Evolutionary conservation across 2,888 invertebrate genomes (phyloP), one percentile per base, ranked within the genome.

Genomic region (Macaria liturata): DNA sequence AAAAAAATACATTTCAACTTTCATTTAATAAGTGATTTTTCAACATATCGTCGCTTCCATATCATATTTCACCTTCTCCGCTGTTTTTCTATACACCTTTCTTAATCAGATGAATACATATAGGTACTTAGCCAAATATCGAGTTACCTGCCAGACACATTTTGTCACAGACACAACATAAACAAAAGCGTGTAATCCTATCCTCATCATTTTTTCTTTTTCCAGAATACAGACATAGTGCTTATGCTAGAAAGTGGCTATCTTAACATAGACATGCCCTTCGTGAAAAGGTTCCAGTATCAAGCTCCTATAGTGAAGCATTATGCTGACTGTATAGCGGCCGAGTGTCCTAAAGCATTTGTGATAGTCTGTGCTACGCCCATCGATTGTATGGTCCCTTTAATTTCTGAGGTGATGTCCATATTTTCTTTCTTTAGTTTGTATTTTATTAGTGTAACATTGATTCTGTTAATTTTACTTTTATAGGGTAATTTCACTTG

Each of bases 281-380:
- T 80, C 6, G 85, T 88, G 50, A 76, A 81, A 65, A 73, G 89
- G 52, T 91, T 91, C 64, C 62, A 61, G 40, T 78, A 71, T 64
- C 88, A 89, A 62, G 91, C 91, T 43, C 88, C 89, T 0, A 76
- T 84, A 43, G 83, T 91, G 48, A 90, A 89, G 68, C 69, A 71
- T 39, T 91, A 90, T 54, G 86, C 93, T 0, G 89, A 92, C 49
- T 84, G 83, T 3, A 93, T 93, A 53, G 85, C 92, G 7, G 79
- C 76, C 48, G 91, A 91, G 67, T 93, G 93, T 32, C 93, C 94
- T 0, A 92, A 89, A 68, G 92, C 94, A 0, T 86, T 93, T 44
- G 65, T 93, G 32, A 79, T 93, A 9, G 91, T 93, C 3, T 84
- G 88, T 65, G 88, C 92, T 1, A 79, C 88, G 52, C 94, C 94